Base-by-base conservation (phyloP, 2,888 invertebrate genomes). In the Nudaria mundana region DNA sequence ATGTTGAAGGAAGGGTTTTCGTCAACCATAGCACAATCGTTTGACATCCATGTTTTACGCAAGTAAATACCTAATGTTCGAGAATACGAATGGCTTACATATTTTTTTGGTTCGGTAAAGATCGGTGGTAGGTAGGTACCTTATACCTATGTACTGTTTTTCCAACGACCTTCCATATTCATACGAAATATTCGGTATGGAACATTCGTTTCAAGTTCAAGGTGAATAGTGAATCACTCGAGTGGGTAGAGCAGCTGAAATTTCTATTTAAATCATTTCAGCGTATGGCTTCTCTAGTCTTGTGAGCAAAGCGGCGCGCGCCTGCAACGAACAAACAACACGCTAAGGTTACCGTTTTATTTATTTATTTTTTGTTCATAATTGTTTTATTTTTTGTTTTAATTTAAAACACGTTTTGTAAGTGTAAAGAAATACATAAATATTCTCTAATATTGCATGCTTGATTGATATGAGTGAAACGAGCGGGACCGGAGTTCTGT, bases 261-360 rank as follows among this genome's bases (percentile, higher is more conserved):
- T 65, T 77, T 85, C 84, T 88, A 87, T 88, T 88, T 88, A 88
- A 88, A 83, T 73, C 82, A 65, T 58, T 62, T 53, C 49, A 64
- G 72, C 63, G 69, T 50, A 58, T 56, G 51, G 54, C 38, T 44
- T 34, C 52, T 55, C 41, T 73, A 85, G 84, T 84, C 77, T 78
- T 74, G 65, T 76, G 71, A 49, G 66, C 66, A 71, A 65, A 76
- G 80, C 80, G 74, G 85, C 81, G 86, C 81, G 85, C 85, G 85
- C 81, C 76, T 83, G 79, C 84, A 85, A 85, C 86, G 87, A 87
- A 83, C 52, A 61, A 66, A 69, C 59, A 53, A 59, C 51, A 40
- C 47, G 38, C 40, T 48, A 66, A 68, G 68, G 68, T 66, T 47
- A 54, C 48, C 50, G 45, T 41, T 47, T 47, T 43, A 20, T 38